phyloP scores from a whole-genome alignment of 2,113 vertebrate species.

The Poecilia latipinna region DNA sequence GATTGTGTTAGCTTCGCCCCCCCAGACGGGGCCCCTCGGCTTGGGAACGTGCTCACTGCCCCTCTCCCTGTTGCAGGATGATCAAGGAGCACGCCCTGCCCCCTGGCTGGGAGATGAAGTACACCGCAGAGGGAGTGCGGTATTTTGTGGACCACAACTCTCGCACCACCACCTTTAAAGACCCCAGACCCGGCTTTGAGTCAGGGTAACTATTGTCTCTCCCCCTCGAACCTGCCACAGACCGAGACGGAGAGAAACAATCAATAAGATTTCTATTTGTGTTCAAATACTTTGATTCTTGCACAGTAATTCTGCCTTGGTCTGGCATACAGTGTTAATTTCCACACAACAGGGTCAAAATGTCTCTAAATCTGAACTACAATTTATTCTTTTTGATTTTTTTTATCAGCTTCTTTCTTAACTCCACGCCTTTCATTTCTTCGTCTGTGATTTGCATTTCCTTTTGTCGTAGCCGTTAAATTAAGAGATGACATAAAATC shows the following conservation, averaged over 20 bases:
- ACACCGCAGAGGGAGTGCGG: slow-evolving; percentile 94
- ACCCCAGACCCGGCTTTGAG: slow-evolving; percentile 95
- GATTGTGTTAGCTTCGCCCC: slow-evolving; percentile 46
- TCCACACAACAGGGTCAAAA: neutral
- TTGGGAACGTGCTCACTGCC: slow-evolving; percentile 71
- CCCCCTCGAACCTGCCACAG: slow-evolving; percentile 17
- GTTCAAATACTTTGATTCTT: neutral
- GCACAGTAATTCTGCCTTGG: slow-evolving; percentile 1
- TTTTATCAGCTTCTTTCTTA: slow-evolving; percentile 2
- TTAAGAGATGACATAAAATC: neutral
- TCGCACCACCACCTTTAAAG: slow-evolving; percentile 98
- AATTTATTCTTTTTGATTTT: slow-evolving; percentile 2
- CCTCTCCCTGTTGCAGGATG: slow-evolving; percentile 86
- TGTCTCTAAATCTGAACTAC: slow-evolving; percentile 5
- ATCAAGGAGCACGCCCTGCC: slow-evolving; percentile 97
- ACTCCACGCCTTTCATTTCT: slow-evolving; percentile 26
- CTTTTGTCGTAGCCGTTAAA: slow-evolving; percentile 7
- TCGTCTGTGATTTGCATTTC: neutral
- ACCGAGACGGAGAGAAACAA: slow-evolving; percentile 16
- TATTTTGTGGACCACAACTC: slow-evolving; percentile 99
- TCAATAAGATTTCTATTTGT: neutral
- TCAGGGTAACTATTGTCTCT: slow-evolving; percentile 87
- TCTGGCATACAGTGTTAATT: slow-evolving; percentile 3
- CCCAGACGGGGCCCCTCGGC: slow-evolving; percentile 32
- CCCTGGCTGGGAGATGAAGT: slow-evolving; percentile 99